Base-by-base conservation (phyloP, 1,140 invertebrate genomes). In the Calycopis cecrops region DNA sequence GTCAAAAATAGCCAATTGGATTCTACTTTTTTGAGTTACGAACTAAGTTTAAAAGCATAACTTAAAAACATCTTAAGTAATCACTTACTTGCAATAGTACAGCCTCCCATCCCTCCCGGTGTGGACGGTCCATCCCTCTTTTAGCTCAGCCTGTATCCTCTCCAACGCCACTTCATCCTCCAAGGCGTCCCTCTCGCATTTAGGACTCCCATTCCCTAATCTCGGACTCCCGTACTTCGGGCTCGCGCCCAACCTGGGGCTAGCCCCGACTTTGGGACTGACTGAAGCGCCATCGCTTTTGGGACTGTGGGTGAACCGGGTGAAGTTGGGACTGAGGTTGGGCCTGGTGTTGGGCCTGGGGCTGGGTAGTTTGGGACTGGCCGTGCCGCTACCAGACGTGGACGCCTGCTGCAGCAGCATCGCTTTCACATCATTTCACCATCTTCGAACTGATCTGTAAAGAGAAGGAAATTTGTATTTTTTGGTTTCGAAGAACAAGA, bases 21-120 rank as follows among this genome's bases (percentile, higher is more conserved):
- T n/a, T n/a, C n/a, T n/a, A n/a, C n/a, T n/a, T n/a, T n/a, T n/a
- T n/a, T n/a, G n/a, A n/a, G n/a, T n/a, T n/a, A n/a, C n/a, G n/a
- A n/a, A n/a, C n/a, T n/a, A n/a, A n/a, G n/a, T n/a, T n/a, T n/a
- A n/a, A n/a, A n/a, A n/a, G n/a, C n/a, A n/a, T n/a, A n/a, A n/a
- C n/a, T n/a, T n/a, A n/a, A n/a, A n/a, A n/a, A n/a, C n/a, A n/a
- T 57, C 93, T 83, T 28, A 28, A 6, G 17, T 14, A 28, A 42
- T 8, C 8, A 92, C 93, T 92, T 83, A 94, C 93, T 94, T 94
- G 93, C 92, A 93, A 89, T 94, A 94, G 82, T 93, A 94, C 48
- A 94, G 89, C 57, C 93, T 83, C 49, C 92, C 92, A 69, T 94
- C 92, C 62, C 91, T 91, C 65, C 90, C 91, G n/a, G 90, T 88